Conservation (phyloP, 2,113 vertebrate species). For the Arvicanthis niloticus region DNA sequence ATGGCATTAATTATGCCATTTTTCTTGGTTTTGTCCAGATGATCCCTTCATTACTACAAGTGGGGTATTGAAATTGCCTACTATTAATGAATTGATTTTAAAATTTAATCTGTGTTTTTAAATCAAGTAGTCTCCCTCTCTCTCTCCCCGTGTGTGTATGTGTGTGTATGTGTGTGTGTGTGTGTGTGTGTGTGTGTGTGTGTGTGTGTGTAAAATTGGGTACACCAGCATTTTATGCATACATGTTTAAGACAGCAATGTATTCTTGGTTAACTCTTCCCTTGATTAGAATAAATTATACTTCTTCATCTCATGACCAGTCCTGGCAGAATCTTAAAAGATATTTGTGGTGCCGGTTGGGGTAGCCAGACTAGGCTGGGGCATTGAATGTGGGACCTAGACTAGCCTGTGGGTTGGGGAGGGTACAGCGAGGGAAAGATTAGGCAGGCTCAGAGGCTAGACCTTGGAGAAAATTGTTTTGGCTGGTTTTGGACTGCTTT, state of each 20-base stretch:
- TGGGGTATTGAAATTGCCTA: not conserved
- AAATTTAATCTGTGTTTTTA: not conserved
- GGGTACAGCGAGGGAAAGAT: no score
- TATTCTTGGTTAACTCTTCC: not conserved
- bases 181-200: not conserved
- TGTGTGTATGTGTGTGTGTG: not conserved
- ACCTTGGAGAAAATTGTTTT: not conserved
- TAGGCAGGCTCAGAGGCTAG: not conserved
- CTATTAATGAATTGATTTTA: not conserved
- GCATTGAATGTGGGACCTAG: not conserved
- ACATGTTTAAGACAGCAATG: not conserved
- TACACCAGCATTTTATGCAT: not conserved
- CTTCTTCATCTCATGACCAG: not conserved
- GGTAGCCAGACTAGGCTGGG: not conserved
- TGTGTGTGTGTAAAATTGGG: not conserved
- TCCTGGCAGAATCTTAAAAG: not conserved
- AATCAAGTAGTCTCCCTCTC: not conserved
- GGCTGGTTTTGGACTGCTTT: not conserved
- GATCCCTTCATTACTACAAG: not conserved
- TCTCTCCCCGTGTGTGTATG: no score
- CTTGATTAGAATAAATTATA: not conserved
- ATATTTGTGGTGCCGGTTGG: no score
- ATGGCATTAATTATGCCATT: not conserved
- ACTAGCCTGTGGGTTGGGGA: not conserved
- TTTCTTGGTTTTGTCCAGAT: not conserved